These are phyloP conservation scores for Menura novaehollandiae DNA, from an alignment of 2,113 vertebrate genomes.

Conservation along the genomic window DNA sequence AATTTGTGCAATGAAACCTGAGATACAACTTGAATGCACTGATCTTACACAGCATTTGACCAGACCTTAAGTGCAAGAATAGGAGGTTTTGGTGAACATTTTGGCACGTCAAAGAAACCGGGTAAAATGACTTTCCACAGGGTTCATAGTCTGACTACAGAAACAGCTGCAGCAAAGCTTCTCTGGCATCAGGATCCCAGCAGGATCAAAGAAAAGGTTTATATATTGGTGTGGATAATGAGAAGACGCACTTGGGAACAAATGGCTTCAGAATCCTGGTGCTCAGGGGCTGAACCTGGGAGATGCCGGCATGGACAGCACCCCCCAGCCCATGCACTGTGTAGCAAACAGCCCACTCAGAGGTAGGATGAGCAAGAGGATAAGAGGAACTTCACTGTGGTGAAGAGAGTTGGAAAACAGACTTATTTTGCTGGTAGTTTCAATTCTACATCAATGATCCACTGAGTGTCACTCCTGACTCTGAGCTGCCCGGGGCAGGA, in stretches of 20 bases:
- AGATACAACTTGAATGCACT: background rate
- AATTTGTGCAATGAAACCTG: background rate
- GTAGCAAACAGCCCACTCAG: accelerated
- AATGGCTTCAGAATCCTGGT: background rate
- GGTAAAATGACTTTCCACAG: background rate
- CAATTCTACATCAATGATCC: background rate
- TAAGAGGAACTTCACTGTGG: background rate
- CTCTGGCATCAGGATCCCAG: background rate
- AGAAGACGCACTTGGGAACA: background rate
- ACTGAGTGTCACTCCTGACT: accelerated
- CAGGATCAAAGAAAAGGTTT: background rate
- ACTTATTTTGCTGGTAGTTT: background rate
- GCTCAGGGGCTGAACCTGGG: background rate
- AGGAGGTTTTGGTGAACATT: background rate
- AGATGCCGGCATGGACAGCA: background rate
- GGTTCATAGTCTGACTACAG: background rate
- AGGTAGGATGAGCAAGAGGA: background rate
- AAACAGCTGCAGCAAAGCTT: background rate
- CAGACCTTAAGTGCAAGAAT: background rate
- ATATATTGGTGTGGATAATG: background rate
- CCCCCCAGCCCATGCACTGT: background rate
- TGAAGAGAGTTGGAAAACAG: background rate
- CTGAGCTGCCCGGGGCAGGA: background rate
- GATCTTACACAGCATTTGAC: background rate
- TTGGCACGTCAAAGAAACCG: background rate